Evolutionary conservation across 37 sponge, comb jelly and placozoan genomes (phyloP).

Genomic region (Agelas oroides): DNA sequence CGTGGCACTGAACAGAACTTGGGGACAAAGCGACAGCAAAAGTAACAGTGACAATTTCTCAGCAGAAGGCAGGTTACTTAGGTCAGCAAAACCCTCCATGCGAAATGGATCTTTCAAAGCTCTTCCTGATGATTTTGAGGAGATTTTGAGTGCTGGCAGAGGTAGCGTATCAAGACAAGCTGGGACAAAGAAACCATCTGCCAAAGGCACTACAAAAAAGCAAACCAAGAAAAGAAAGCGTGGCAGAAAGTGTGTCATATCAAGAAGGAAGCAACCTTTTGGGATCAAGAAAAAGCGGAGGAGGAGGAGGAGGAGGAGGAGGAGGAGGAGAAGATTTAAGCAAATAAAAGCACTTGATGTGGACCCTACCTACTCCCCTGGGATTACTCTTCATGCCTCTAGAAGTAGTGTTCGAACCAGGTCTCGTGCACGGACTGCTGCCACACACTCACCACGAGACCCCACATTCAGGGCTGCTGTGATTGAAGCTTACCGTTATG

Average conservation of each 20-base stretch:
- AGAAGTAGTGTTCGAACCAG: not conserved
- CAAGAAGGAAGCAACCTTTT: not conserved
- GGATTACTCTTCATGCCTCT: not conserved
- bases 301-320: not conserved
- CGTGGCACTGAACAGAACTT: too few relatives aligned
- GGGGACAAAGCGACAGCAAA: too few relatives aligned
- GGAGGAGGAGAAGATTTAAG: not conserved
- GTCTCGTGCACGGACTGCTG: slow-evolving; percentile 44
- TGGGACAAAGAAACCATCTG: not conserved
- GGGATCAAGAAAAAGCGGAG: not conserved
- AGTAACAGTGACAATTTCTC: too few relatives aligned
- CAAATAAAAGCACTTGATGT: not conserved
- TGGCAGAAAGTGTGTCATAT: too few relatives aligned
- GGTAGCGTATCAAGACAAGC: too few relatives aligned
- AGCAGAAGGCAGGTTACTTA: too few relatives aligned
- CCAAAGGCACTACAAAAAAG: not conserved
- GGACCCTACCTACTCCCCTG: too few relatives aligned
- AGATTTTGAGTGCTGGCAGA: too few relatives aligned
- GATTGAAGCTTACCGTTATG: slow-evolving; percentile 35
- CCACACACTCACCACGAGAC: slow-evolving; percentile 18
- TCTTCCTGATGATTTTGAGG: too few relatives aligned
- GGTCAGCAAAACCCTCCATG: too few relatives aligned
- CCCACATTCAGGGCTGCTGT: slow-evolving; percentile 34
- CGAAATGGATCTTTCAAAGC: too few relatives aligned
- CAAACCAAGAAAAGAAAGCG: too few relatives aligned